A percentile compares a stretch with the other conserved stretches of the same genome.
phyloP scores from a whole-genome alignment of 2,888 invertebrate species.

The Heliconius ethilla region DNA sequence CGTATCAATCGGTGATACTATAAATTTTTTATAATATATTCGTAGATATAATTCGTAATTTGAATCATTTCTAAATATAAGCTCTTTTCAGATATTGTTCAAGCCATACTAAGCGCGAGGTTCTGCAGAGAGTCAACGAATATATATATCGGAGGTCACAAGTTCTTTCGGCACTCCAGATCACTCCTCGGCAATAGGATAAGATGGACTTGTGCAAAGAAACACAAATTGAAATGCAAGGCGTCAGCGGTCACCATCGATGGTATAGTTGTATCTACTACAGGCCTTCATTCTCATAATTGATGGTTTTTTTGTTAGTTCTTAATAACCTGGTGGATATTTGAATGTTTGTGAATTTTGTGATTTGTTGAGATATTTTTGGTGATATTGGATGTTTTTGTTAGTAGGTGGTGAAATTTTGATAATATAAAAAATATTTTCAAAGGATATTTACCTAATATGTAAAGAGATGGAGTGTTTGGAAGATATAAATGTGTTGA shows the following conservation, averaged over 20 bases:
- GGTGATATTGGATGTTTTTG: no score
- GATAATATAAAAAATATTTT: no score
- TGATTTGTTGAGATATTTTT: background rate
- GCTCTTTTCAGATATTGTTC: constrained; percentile 57
- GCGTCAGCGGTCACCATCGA: constrained; percentile 72
- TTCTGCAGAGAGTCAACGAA: constrained; percentile 64
- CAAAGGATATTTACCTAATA: no score
- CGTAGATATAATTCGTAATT: background rate
- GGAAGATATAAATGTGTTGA: no score
- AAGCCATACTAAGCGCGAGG: constrained; percentile 62
- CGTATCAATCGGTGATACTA: background rate
- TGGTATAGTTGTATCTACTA: constrained; percentile 66
- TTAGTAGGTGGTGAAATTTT: background rate
- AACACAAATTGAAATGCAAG: constrained; percentile 72
- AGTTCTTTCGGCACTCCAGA: constrained; percentile 72
- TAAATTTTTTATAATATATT: background rate
- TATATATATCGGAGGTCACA: constrained; percentile 69
- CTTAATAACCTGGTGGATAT: background rate
- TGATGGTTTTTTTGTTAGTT: constrained; percentile 16
- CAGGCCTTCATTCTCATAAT: constrained; percentile 64
- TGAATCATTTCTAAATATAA: constrained; percentile 3
- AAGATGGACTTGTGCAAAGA: constrained; percentile 74
- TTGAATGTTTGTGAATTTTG: constrained; percentile 2
- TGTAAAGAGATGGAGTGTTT: no score
- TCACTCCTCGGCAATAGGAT: constrained; percentile 70